These are phyloP conservation scores for Hyperoplus lanceolatus DNA, from an alignment of 2,797 vertebrate species.

Conservation along the genomic window DNA sequence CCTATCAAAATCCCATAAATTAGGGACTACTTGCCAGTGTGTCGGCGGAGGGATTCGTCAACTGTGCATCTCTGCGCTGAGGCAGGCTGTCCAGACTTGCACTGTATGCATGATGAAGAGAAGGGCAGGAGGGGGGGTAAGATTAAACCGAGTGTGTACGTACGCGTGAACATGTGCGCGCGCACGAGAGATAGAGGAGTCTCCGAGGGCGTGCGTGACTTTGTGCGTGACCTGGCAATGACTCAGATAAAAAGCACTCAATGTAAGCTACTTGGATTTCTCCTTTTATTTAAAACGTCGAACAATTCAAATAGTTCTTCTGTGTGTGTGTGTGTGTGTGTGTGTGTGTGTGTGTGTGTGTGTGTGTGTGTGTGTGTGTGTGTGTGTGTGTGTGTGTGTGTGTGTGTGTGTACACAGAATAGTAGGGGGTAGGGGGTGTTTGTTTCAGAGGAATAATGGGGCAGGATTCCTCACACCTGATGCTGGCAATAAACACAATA, in stretches of 20 bases:
- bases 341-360: slow-evolving; percentile 3
- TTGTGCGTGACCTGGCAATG: slow-evolving; percentile 38
- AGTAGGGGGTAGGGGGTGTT: neutral
- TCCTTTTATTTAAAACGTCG: slow-evolving; percentile 27
- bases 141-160: slow-evolving; percentile 24
- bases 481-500: slow-evolving; percentile 60
- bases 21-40: slow-evolving; percentile 85
- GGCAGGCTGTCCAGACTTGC: slow-evolving; percentile 86
- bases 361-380: neutral
- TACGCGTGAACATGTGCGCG: slow-evolving; percentile 9
- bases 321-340: neutral
- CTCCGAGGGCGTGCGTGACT: slow-evolving; percentile 1
- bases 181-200: neutral
- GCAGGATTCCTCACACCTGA: slow-evolving; percentile 71
- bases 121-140: slow-evolving; percentile 59
- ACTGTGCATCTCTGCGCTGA: slow-evolving; percentile 84
- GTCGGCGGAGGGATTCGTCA: slow-evolving; percentile 85
- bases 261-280: neutral
- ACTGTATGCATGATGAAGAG: slow-evolving; percentile 76
- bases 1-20: slow-evolving; percentile 70
- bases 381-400: slow-evolving; percentile 2
- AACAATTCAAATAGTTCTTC: slow-evolving; percentile 39
- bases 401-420: slow-evolving; percentile 27
- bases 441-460: slow-evolving; percentile 24
- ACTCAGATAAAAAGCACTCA: slow-evolving; percentile 47